A percentile compares a stretch with the other conserved stretches of the same genome.
phyloP scores from a whole-genome alignment of 1,140 invertebrate species.

The Drosophila asahinai region DNA sequence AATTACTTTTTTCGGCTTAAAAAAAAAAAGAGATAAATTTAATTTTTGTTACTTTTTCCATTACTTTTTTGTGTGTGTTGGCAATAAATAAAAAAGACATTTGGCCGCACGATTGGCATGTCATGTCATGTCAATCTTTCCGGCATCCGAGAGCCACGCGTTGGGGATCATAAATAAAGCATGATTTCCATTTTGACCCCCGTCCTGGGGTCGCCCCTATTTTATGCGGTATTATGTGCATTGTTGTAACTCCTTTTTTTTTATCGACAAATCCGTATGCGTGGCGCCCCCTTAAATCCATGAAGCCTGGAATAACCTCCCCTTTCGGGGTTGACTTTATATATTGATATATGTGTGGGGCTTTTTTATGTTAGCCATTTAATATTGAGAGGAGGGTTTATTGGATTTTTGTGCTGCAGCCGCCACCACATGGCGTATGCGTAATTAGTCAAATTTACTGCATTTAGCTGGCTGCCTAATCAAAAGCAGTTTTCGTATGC shows the following conservation, averaged over 20 bases:
- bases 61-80: background rate
- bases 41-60: constrained; percentile 30
- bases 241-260: constrained; percentile 48
- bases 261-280: constrained; percentile 62
- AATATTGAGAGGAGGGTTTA: constrained; percentile 17
- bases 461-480: constrained; percentile 43
- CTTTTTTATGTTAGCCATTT: constrained; percentile 24
- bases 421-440: constrained; percentile 53
- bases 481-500: constrained; percentile 22
- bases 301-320: constrained; percentile 36
- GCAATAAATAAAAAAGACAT: constrained; percentile 60
- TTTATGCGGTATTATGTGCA: constrained; percentile 45
- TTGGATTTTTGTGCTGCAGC: constrained; percentile 38
- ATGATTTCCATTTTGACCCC: constrained; percentile 62
- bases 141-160: constrained; percentile 32
- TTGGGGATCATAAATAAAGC: constrained; percentile 61
- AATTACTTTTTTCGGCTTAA: constrained; percentile 19
- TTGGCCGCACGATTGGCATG: constrained; percentile 65
- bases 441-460: constrained; percentile 60
- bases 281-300: constrained; percentile 53
- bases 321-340: constrained; percentile 20
- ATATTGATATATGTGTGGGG: constrained; percentile 29
- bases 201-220: constrained; percentile 12
- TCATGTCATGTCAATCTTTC: constrained; percentile 63
- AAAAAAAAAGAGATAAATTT: constrained; percentile 33